Conservation (phyloP, 2,113 vertebrate genomes). For the Zosterops lateralis region DNA sequence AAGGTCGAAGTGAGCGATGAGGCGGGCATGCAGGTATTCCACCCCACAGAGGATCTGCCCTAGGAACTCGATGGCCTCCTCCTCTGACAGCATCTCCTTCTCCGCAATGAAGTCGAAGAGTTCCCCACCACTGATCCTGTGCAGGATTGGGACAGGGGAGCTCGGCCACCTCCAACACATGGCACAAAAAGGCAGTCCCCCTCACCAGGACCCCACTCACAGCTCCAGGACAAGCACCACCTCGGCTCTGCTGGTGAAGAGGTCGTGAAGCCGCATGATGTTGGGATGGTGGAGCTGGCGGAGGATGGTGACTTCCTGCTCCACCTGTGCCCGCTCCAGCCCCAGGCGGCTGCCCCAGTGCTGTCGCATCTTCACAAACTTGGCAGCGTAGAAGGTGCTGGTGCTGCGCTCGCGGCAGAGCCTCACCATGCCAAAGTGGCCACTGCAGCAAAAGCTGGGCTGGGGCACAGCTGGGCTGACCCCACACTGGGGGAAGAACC, state of each 20-base stretch:
- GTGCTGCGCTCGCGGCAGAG: constrained; percentile 66
- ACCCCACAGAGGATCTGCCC: constrained; percentile 77
- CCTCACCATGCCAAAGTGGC: constrained; percentile 77
- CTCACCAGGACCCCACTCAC: constrained; percentile 58
- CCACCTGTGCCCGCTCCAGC: constrained; percentile 64
- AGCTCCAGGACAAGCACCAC: constrained; percentile 79
- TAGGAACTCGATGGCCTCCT: constrained; percentile 77
- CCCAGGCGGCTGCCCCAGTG: constrained; percentile 66
- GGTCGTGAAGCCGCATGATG: constrained; percentile 72
- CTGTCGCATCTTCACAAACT: constrained; percentile 69
- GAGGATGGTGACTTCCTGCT: constrained; percentile 75
- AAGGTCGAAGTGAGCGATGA: constrained; percentile 77
- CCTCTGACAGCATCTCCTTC: constrained; percentile 79
- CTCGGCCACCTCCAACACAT: fast-evolving
- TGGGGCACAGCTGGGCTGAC: background rate
- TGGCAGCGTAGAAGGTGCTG: constrained; percentile 69
- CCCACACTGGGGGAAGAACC: fast-evolving
- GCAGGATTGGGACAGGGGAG: background rate
- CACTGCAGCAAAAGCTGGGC: constrained; percentile 15
- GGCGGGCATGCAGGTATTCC: constrained; percentile 69
- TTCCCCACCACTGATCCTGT: constrained; percentile 76
- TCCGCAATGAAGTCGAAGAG: constrained; percentile 84
- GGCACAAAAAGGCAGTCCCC: background rate
- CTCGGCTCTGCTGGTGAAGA: constrained; percentile 78
- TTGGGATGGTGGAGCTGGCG: constrained; percentile 74